Evolutionary conservation across 2,888 invertebrate species (phyloP), one percentile per base, ranked within the genome.

Genomic region (Chrysolina americana): DNA sequence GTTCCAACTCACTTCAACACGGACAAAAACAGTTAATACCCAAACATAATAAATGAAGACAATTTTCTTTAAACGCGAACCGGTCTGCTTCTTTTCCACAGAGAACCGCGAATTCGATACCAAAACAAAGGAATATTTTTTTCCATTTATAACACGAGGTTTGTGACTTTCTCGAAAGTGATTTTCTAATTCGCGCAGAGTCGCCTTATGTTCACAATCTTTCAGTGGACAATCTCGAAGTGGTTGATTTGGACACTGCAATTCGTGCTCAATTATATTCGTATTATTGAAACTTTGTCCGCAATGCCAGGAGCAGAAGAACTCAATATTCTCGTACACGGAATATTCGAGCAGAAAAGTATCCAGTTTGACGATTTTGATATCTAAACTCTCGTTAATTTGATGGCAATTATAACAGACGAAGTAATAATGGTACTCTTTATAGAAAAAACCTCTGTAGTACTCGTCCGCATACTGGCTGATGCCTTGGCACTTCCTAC

Each of bases 231-330:
- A 59, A 28, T 28, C 23, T 59, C 10, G 59, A 15, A 2, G 59
- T n/a, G n/a, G 59, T 23, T 28, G 59, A 15, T 13, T 0, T 0
- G 23, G 4, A 28, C 59, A 59, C 13, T 15, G 11, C 0, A 15
- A 28, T 28, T 59, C 59, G 28, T 59, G 59, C 3, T n/a, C 23
- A 28, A 28, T 13, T 9, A 59, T 59, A 15, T 28, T 59, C 0
- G 3, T 6, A n/a, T 59, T 59, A 17, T 17, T 23, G 21, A 70
- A 70, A 10, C 36, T 64, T 23, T 64, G 10, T 8, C 64, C 70
- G 41, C 70, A 70, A 48, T 70, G 64, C 70, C 70, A 64, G 10
- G 17, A 48, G 21, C 70, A 70, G n/a, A 62, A 64, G 23, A 48
- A 70, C 36, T 64, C 50, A 10, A 70, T 15, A 41, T 17, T 19